Conservation (phyloP, 2,113 vertebrate genomes). For the Acanthochromis polyacanthus region DNA sequence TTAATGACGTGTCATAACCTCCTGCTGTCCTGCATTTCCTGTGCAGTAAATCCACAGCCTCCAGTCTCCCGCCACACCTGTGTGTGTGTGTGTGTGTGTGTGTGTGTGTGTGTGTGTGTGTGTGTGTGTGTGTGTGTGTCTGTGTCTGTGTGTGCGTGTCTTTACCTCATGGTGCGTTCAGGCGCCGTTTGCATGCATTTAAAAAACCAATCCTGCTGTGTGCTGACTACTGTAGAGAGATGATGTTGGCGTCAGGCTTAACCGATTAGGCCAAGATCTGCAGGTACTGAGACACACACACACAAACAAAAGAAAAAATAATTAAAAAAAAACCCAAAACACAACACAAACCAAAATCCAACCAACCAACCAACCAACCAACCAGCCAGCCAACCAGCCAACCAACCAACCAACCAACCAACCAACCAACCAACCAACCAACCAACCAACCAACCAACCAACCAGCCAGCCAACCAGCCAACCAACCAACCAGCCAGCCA, state of each 20-base stretch:
- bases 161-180: conserved; percentile 21
- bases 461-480: too few species aligned
- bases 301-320: too few species aligned
- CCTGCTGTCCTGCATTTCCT: conserved; percentile 55
- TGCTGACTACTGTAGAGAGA: conserved; percentile 14
- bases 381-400: too few species aligned
- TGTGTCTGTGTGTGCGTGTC: too few species aligned
- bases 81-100: conserved; percentile 21
- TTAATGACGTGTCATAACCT: conserved; percentile 62
- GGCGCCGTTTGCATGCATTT: conserved; percentile 48
- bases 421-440: too few species aligned
- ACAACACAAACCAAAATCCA: too few species aligned
- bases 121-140: background rate
- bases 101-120: background rate
- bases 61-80: conserved; percentile 50
- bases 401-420: too few species aligned
- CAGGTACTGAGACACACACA: too few species aligned
- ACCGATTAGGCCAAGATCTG: too few species aligned
- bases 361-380: too few species aligned
- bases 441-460: too few species aligned
- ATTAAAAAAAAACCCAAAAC: background rate
- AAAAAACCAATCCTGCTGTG: conserved; percentile 33
- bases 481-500: too few species aligned
- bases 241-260: background rate
- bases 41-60: conserved; percentile 60